Base-by-base conservation (phyloP, 2,888 invertebrate species). In the Tetranychus truncatus region DNA sequence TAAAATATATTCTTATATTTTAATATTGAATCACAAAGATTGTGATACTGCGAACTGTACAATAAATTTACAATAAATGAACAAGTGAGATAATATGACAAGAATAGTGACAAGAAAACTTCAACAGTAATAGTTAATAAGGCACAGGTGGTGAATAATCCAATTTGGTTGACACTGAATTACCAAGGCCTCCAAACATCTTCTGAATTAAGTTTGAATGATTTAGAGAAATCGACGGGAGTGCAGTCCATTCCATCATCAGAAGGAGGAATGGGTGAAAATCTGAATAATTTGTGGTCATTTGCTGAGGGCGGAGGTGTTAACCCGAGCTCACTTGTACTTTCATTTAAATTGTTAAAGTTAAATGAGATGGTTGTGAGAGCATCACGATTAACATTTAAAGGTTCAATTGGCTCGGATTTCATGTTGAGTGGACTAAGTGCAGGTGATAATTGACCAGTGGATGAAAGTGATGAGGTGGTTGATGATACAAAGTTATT, bases 131-230 rank as follows among this genome's bases (percentile, higher is more conserved):
- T 34, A 34, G 34, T 34, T 34, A 34, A 34, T 55, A 55, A 55
- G 55, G 55, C 55, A 55, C 55, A 9, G 55, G 55, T 55, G 55
- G 55, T 55, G 55, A 55, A 55, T 55, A 55, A 55, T 55, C 55
- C 55, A 55, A 15, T 55, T 55, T 55, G 55, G 55, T 55, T 6
- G 55, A 55, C 55, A 55, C 55, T 55, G 34, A 55, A 55, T 55
- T 69, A 69, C 69, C 69, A 69, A 24, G 69, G 69, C 9, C 69
- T 20, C 69, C 69, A 69, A 69, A 69, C 69, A 69, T 24, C 34
- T 18, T 20, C 21, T 11, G 11, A 11, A 69, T 69, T 69, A 20
- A 69, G 20, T 20, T 69, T 20, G 11, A 11, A 24, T 69, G 69
- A 69, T 24, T 69, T 69, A 11, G 69, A 69, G 9, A 18, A 69